These are phyloP conservation scores for Xiphorhynchus erythropygius DNA, from an alignment of 2,797 vertebrate genomes.

Conservation along the genomic window DNA sequence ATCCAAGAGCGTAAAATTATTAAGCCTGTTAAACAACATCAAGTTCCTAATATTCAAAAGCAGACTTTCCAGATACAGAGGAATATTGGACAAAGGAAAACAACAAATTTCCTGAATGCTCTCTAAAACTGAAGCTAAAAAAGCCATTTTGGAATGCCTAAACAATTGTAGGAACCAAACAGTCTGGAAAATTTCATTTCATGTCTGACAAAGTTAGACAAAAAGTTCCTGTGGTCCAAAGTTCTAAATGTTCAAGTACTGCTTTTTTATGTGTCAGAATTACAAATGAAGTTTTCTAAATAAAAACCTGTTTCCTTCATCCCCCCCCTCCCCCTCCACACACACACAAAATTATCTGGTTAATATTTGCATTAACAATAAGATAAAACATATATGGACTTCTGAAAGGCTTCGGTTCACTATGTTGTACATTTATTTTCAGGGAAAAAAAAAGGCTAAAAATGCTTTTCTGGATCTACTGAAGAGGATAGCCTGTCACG, in stretches of 20 bases:
- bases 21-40: neutral
- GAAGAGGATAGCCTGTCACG: neutral
- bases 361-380: neutral
- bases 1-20: conserved; percentile 4
- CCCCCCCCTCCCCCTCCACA: too few relatives aligned
- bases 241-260: neutral
- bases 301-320: neutral
- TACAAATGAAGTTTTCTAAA: neutral
- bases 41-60: neutral
- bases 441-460: neutral
- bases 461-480: neutral
- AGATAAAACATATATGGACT: neutral
- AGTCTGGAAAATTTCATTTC: conserved; percentile 35
- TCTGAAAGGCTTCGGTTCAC: neutral
- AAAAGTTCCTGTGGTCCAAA: neutral
- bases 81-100: neutral
- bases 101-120: neutral
- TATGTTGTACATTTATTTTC: neutral
- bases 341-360: neutral
- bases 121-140: neutral
- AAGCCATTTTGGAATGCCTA: conserved; percentile 10
- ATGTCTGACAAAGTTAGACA: neutral
- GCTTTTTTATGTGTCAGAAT: neutral
- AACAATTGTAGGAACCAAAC: conserved; percentile 34
- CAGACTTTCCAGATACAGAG: neutral